Base-by-base conservation (phyloP, 2,797 vertebrate genomes). In the Cynodonichthys magdalenae region DNA sequence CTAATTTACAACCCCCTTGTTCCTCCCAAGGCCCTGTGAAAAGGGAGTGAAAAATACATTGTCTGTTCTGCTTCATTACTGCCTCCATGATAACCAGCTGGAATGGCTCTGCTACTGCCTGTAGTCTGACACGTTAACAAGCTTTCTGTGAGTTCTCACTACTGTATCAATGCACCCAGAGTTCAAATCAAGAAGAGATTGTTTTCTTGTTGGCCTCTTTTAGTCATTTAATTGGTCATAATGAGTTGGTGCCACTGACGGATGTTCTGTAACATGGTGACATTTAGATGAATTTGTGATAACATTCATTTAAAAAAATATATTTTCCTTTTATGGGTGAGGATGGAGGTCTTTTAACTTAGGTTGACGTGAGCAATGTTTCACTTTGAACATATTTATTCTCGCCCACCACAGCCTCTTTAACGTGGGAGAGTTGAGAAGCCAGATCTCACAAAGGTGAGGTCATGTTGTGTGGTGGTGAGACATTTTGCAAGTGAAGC, bases 401-500 rank as follows among this genome's bases (percentile, higher is more conserved):
- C 42, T 82, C 77, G 66, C 34, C 74, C 67, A 20, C 74, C 67
- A 20, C 34, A 53, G 74, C 47, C 8, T 59, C 59, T 74, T 24
- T 24, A n/a, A 63, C n/a, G 55, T 76, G 73, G 78, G 63, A 72
- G 77, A 83, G 65, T 80, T 55, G 75, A 20, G 46, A 48, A 1
- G 19, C 46, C 19, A 48, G 17, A 34, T 71, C 67, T 71, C 15
- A 10, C 70, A 68, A 68, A 75, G 81, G 62, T 86, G 82, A 88
- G 81, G 79, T 90, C 86, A 87, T 80, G 54, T 63, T 72, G 83
- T 86, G 77, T 79, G 83, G 77, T 87, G n/a, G n/a, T n/a, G n/a
- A n/a, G n/a, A n/a, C n/a, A n/a, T n/a, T n/a, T n/a, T n/a, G n/a
- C n/a, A n/a, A n/a, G n/a, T n/a, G 84, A 90, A 83, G 88, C 86